Base-by-base conservation (phyloP, 1,140 invertebrate genomes). In the Acarapis woodi region DNA sequence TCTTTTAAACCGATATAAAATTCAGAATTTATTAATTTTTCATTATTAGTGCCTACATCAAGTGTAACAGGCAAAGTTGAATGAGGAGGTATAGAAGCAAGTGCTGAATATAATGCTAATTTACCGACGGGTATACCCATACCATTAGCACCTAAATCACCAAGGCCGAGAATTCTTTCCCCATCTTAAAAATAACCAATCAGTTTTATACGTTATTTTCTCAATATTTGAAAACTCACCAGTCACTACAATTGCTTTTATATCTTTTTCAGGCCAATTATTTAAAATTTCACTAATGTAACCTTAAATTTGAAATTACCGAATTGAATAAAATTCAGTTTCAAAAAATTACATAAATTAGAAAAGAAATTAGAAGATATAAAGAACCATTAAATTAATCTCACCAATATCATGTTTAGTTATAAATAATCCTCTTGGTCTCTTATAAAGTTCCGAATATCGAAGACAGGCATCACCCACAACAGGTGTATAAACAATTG, bases 91-190 rank as follows among this genome's bases (percentile, higher is more conserved):
- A 93, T 80, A 6, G 82, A 79, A 23, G 78, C 82, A 32, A 93
- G 53, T 0, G 79, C 83, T 0, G 83, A 87, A 52, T 93, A 93
- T 5, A 93, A 57, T 3, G 80, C 67, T 35, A 93, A 57, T 58
- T 93, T 93, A 29, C 85, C 85, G 10, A 90, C 75, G 14, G 82
- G 82, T 46, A 93, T 93, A 33, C 83, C 85, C 75, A 87, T 87
- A 3, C 85, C 85, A 50, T 78, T 82, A 4, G 79, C 78, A 4
- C 85, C 85, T 16, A 88, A 62, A 54, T 94, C 85, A 15, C 85
- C 85, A 19, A 93, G 59, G 49, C 85, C 85, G 40, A 94, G 58
- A 47, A 94, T 90, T 24, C 85, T 59, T 48, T 93, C 85, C 8
- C 85, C 85, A 50, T 94, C 85, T 0, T 85, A 93, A 4, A 93